Conservation (phyloP, 2,888 invertebrate genomes). For the Crioceris asparagi region DNA sequence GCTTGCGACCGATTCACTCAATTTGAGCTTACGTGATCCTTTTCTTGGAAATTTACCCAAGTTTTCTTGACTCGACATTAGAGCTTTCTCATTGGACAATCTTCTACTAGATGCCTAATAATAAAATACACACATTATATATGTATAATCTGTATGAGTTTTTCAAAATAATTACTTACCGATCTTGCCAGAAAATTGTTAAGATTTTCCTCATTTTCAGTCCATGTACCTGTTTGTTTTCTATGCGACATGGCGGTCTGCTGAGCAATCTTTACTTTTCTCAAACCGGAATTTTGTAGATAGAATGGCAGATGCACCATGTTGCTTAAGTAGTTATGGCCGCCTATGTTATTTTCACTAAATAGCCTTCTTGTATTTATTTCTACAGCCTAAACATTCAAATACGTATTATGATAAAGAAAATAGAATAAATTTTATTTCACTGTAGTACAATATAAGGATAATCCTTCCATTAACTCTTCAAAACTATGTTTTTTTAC, state of each 20-base stretch:
- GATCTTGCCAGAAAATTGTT: constrained; percentile 42
- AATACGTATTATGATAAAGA: too few species aligned
- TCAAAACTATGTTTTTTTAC: too few species aligned
- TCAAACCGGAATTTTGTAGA: constrained; percentile 89
- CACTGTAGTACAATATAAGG: too few species aligned
- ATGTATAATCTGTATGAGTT: not conserved
- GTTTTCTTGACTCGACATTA: constrained; percentile 79
- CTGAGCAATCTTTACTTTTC: constrained; percentile 80
- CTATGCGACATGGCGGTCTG: constrained; percentile 57
- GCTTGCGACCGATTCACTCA: constrained; percentile 84
- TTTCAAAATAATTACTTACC: constrained; percentile 25
- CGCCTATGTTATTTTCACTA: constrained; percentile 86
- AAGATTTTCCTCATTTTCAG: constrained; percentile 45
- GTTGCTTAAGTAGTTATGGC: constrained; percentile 88
- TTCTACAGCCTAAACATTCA: constrained; percentile 67
- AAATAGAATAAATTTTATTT: too few species aligned
- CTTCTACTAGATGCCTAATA: constrained; percentile 59
- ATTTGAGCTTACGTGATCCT: constrained; percentile 61
- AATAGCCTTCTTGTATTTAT: constrained; percentile 78
- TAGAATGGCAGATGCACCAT: constrained; percentile 97
- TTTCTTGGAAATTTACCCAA: constrained; percentile 42
- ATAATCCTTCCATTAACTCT: too few species aligned
- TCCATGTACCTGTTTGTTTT: constrained; percentile 35
- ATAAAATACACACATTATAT: not conserved
- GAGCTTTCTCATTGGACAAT: constrained; percentile 66